phyloP scores from a whole-genome alignment of 2,888 invertebrate genomes.

The Bimastos eiseni region DNA sequence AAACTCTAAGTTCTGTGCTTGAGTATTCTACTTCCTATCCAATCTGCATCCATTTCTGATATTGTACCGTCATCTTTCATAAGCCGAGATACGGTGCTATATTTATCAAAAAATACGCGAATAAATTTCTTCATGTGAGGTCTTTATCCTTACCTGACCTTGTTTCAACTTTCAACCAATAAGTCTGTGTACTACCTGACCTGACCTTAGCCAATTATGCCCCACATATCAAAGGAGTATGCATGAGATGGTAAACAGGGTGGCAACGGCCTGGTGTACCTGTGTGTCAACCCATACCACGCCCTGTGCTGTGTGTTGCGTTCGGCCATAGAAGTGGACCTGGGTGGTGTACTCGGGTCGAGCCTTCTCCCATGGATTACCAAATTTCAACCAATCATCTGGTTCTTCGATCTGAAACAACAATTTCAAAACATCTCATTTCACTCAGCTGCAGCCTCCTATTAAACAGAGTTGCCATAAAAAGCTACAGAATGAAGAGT shows the following conservation, averaged over 20 bases:
- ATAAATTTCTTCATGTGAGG: too few relatives aligned
- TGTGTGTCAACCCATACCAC: constrained; percentile 95
- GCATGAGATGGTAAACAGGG: not conserved
- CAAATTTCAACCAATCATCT: constrained; percentile 96
- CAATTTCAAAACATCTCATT: constrained; percentile 88
- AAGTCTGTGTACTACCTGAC: too few relatives aligned
- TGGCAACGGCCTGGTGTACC: too few relatives aligned
- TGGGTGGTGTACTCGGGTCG: constrained; percentile 97
- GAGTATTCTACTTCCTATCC: too few relatives aligned
- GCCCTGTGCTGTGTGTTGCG: constrained; percentile 73
- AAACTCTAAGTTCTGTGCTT: too few relatives aligned
- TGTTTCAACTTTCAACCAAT: too few relatives aligned
- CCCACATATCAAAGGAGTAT: not conserved
- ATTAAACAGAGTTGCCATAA: constrained; percentile 66
- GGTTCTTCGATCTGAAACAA: constrained; percentile 79
- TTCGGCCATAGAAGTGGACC: constrained; percentile 92
- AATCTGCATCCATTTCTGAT: too few relatives aligned
- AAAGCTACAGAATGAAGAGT: not conserved
- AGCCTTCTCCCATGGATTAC: constrained; percentile 99
- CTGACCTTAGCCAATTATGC: too few relatives aligned
- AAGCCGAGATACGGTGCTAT: too few relatives aligned
- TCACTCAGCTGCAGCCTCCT: constrained; percentile 99
- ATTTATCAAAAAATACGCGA: too few relatives aligned
- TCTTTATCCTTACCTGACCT: too few relatives aligned
- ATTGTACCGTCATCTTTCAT: too few relatives aligned